Base-by-base conservation (phyloP, 2,888 invertebrate species). In the Polyommatus iphigenia region DNA sequence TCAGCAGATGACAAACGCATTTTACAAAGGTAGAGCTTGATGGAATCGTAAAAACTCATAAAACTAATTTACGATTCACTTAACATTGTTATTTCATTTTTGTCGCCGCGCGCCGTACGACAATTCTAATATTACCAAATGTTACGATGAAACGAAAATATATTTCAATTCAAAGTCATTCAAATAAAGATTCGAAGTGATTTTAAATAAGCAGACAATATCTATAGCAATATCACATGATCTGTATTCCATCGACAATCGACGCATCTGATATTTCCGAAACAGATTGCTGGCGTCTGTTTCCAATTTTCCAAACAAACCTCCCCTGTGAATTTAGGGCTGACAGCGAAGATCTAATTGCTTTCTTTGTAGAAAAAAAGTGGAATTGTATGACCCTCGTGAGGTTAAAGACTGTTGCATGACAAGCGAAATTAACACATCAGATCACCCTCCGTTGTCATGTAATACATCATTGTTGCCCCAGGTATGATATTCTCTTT, bases 351-450 rank as follows among this genome's bases (percentile, higher is more conserved):
- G 67, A 67, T 67, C 4, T 29, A 67, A 67, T 67, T 29, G 67
- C 67, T 29, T 67, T 67, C 67, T 67, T 67, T 67, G 67, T 67
- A 29, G 67, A 13, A 67, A 67, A 67, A 67, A 67, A 18, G 4
- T 5, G 6, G 67, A 15, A 67, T 67, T 59, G 8, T 59, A 20
- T 59, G 59, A 29, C 71, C 71, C 71, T 46, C 41, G 72, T 29
- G 20, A 24, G 50, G 75, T 50, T 54, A 36, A 72, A 32, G 24
- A 72, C 90, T 91, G 91, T 93, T 88, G 92, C 93, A 93, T 93
- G 92, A 92, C 93, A 89, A 87, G 83, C 82, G 84, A 89, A 92
- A 93, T 93, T 93, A 93, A 92, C 92, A 92, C 92, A 87, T 92
- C 89, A 86, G 67, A 78, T 77, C 79, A 81, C 81, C 81, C 79